Base-by-base conservation (phyloP, 2,888 invertebrate species). In the Laspeyria flexula region DNA sequence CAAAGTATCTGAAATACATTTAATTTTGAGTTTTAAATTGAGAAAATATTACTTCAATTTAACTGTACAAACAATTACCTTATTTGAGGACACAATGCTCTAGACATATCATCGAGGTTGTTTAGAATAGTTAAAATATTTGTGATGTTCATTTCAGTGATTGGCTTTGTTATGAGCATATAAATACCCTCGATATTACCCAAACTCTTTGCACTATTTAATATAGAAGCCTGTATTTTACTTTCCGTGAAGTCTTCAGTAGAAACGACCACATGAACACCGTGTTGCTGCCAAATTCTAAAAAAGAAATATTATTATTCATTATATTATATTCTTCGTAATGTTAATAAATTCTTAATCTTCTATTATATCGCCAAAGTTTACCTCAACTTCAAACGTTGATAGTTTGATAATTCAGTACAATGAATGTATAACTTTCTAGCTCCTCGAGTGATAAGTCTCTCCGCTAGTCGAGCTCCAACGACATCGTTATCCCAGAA, bases 381-480 rank as follows among this genome's bases (percentile, higher is more conserved):
- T 37, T 37, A 37, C 37, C 37, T 21, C 1, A 31, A 15, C 9
- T 18, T 41, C 1, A 41, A n/a, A 10, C 4, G 21, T 16, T n/a
- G 23, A 23, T 42, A 42, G 1, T 11, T 2, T 4, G 42, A 11
- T 23, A 23, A 6, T 5, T 12, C 21, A 1, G 9, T 33, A 10
- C 21, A 42, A 23, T 9, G 1, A 13, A 42, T 42, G n/a, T 23
- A 23, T 10, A 42, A 5, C 18, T 42, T 42, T 13, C 23, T 21
- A 0, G 42, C 31, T 21, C 42, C 42, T 33, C 21, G 42, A 13
- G 12, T 10, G 4, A 42, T 31, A 30, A 54, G 38, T 34, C 37
- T 37, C 30, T 47, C 16, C 0, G 41, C n/a, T 30, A 30, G 11
- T 18, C 37, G 30, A 15, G 11, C 34, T 15, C 35, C 41, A 27